Evolutionary conservation across 1,140 invertebrate species (phyloP), one percentile per base, ranked within the genome.

Genomic region (Drosophila mauritiana): DNA sequence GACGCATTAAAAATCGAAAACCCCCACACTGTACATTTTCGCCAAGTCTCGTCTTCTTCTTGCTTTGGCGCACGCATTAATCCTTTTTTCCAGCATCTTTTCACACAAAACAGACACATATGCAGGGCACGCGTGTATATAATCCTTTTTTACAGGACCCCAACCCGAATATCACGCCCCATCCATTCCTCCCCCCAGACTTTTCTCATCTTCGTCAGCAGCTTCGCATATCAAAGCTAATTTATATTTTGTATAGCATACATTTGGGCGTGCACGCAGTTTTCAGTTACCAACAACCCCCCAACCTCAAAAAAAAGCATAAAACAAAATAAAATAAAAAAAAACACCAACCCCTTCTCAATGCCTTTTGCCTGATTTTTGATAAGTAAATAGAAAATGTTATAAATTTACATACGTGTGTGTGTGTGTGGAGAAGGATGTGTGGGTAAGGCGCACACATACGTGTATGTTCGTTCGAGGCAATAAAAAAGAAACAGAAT

Each of bases 401-500:
- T 84, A 89, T 84, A 89, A 86, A 86, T 86, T 88, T 86, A 76
- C 81, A 86, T 83, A 70, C 37, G 42, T 37, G 45, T 49, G 22
- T 27, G 20, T 34, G 39, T 43, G 36, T 31, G 8, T 10, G 37
- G 1, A 4, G 36, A 20, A 45, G 12, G 25, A 3, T 20, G 8
- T 15, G 15, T 12, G 7, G 43, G 36, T 46, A 31, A 37, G 57
- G 20, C 20, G 3, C 20, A 22, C 20, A 22, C 20, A 22, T 53
- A 45, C 31, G 17, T n/a, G 31, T n/a, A 40, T 7, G 43, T 46
- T 39, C 34, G 58, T 58, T 55, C 22, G 49, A 57, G 62, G 84
- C 75, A 86, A 88, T 86, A 86, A 88, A 86, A 85, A 88, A 89
- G 84, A 89, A 89, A 89, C 84, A 88, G 84, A 89, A 88, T 88